These are phyloP conservation scores for Sipunculus nudus DNA, from an alignment of 2,888 invertebrate species.

Conservation along the genomic window DNA sequence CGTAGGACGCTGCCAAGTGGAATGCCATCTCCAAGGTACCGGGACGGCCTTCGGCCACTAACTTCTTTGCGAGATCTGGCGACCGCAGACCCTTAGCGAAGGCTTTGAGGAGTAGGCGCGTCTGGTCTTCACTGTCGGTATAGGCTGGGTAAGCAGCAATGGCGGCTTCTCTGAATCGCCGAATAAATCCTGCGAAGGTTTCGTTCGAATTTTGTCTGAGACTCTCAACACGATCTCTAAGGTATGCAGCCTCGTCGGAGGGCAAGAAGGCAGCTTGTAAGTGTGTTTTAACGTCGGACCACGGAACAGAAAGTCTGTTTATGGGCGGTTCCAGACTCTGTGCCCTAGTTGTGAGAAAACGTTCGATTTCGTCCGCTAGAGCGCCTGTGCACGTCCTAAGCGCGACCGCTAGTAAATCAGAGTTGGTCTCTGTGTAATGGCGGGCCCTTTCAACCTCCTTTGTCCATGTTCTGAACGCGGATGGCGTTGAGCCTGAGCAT, in stretches of 20 bases:
- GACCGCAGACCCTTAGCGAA: not conserved
- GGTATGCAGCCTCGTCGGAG: slow-evolving; percentile 6
- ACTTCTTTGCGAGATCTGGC: not conserved
- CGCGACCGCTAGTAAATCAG: no score
- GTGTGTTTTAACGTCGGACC: slow-evolving; percentile 1
- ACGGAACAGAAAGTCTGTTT: not conserved
- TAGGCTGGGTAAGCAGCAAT: slow-evolving; percentile 7
- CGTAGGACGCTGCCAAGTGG: not conserved
- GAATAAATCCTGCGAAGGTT: not conserved
- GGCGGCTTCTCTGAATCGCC: slow-evolving; percentile 9
- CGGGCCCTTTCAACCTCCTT: no score
- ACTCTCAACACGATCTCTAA: not conserved
- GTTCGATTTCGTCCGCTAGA: no score
- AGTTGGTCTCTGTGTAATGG: no score
- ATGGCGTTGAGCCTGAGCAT: no score
- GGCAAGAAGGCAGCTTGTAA: not conserved
- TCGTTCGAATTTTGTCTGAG: not conserved
- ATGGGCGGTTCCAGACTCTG: no score
- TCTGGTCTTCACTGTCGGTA: slow-evolving; percentile 3
- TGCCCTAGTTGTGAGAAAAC: no score
- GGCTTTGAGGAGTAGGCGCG: not conserved
- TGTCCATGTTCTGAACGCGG: no score
- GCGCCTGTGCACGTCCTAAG: no score
- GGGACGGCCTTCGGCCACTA: slow-evolving; percentile 2
- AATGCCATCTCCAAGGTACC: not conserved